Base-by-base conservation (phyloP, 2,888 invertebrate species). In the Pollenia angustigena region DNA sequence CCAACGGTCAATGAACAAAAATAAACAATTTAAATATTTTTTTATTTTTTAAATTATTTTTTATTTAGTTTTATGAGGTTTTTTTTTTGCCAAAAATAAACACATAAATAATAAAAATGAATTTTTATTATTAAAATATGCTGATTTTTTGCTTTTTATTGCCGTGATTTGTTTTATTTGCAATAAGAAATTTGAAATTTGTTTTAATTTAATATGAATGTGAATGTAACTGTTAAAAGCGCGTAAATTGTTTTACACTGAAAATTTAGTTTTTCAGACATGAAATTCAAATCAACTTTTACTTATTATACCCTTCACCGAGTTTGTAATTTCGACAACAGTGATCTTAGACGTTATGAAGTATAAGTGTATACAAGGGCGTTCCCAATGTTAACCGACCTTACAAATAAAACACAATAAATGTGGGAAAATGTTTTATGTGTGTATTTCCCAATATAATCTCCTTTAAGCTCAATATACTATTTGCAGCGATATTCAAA, bases 1-100 rank as follows among this genome's bases (percentile, higher is more conserved):
- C 32, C 32, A 81, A 76, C 69, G 69, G 76, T 78, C 78, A 78
- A 52, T 72, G 71, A 71, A 64, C 71, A 72, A 71, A 62, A 18
- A 68, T 60, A 76, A 69, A 50, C 14, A 69, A 79, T 69, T 69
- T 76, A 1, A 23, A 14, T 44, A 23, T 46, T 14, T 54, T 54
- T 18, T 12, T 54, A 14, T 16, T 56, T 52, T 48, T n/a, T 32
- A 69, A 18, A 62, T 18, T 56, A 4, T 40, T 75, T 54, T 44
- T 0, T 56, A 68, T 40, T 32, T n/a, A 56, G n/a, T 56, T 72
- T 60, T 40, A 18, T 60, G 10, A 8, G 8, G 23, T 46, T 54
- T 14, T 72, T 58, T 60, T 74, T 71, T 62, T 46, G 44, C 23
- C 44, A 52, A 52, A 79, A 68, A 42, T 42, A 42, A 11, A 69